Base-by-base conservation (phyloP, 2,888 invertebrate species). In the Plebejus anna region DNA sequence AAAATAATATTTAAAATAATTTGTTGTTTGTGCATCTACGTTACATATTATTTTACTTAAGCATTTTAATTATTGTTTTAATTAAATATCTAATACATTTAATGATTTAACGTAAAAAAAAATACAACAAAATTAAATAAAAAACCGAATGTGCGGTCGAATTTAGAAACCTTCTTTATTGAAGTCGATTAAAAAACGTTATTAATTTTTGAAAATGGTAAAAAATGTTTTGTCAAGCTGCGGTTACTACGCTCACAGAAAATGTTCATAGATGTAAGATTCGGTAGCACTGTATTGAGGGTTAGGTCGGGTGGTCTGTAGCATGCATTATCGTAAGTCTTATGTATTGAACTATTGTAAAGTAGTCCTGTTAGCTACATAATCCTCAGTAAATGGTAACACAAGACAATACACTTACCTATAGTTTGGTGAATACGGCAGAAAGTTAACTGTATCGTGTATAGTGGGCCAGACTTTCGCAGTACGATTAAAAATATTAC, bases 371-470 rank as follows among this genome's bases (percentile, higher is more conserved):
- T 87, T 89, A 89, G 87, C 86, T 76, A 87, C 83, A 85, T 83
- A 84, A 88, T 88, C 90, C 90, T 91, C 90, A 90, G 88, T 87
- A 87, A 89, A 85, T 87, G 88, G 89, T 87, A 92, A 94, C 89
- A 90, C 88, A 84, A 89, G 93, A 92, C 93, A 94, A 94, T 94
- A 94, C 91, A 92, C 88, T 89, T 90, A 91, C 88, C 86, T 89
- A 88, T 92, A 91, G 89, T 87, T 87, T 92, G 92, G 91, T 92
- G 90, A 92, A 92, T 93, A 91, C 82, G 92, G 91, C 92, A 92
- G 87, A 89, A 92, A 91, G 91, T 92, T 91, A 88, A 87, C 85
- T 85, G 86, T 89, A 84, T 87, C 84, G 32, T 87, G 86, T 88
- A 89, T 85, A 85, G 80, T 81, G 83, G 66, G 32, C 16, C 5